Evolutionary conservation across 2,888 invertebrate species (phyloP), one percentile per base, ranked within the genome.

Genomic region (Zonitis immaculata): DNA sequence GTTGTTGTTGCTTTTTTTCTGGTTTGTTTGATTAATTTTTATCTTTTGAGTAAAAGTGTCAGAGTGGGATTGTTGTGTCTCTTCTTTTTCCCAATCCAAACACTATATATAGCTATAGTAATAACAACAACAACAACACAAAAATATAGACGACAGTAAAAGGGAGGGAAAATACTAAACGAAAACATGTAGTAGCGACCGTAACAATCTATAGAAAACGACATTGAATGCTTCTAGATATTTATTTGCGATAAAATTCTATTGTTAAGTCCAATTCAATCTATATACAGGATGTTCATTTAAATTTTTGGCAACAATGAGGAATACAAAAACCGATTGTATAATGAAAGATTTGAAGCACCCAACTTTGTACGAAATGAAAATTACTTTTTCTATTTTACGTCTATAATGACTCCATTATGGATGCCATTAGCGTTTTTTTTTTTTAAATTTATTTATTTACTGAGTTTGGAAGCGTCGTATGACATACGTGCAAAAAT

Each of bases 191-290:
- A 27, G 50, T n/a, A 25, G 50, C 22, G 28, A 18, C 44, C 27
- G 20, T 39, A 51, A 39, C 47, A 45, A 47, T 52, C 47, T 44
- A 53, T 14, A 49, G 42, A 42, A 53, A 49, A 42, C 49, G 28
- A 39, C 44, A 56, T 47, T 49, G 52, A 45, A 32, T 47, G 39
- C 18, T 39, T 45, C 35, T 30, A 26, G 59, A 62, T 65, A 63
- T 65, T 61, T 66, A 64, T 64, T 64, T 54, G 58, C 54, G 59
- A 65, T 65, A 61, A 65, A 64, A 59, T 39, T 39, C 59, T 54
- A 60, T 62, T 62, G 60, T 61, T 58, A 54, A 60, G 56, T 60
- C 52, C 52, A 58, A 63, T 65, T 59, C 65, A 64, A 63, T 66
- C 65, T 65, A 60, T 49, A 20, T 20, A 18, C n/a, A 1, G n/a